A percentile compares a stretch with the other conserved stretches of the same genome.
These are phyloP conservation scores for Gorsachius goisagi DNA, from an alignment of 2,113 vertebrate genomes.

Conservation along the genomic window DNA sequence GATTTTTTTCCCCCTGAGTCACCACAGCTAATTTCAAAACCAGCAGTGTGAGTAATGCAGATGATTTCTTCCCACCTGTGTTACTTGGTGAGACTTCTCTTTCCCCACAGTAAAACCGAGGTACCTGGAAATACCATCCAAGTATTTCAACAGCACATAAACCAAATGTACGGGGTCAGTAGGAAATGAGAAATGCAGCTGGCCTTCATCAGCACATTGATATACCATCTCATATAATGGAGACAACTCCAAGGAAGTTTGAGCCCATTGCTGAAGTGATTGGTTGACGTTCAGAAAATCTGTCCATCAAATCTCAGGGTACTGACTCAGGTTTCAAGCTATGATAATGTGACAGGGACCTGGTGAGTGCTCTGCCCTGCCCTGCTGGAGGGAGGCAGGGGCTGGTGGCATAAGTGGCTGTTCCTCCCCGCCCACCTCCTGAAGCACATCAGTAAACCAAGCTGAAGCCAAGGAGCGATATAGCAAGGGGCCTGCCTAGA, in stretches of 20 bases:
- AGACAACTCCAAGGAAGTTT: background rate
- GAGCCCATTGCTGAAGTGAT: background rate
- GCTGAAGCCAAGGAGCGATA: background rate
- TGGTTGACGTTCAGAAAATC: background rate
- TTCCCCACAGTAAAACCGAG: background rate
- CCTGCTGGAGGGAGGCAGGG: background rate
- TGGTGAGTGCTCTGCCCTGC: background rate
- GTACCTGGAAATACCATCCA: constrained; percentile 5
- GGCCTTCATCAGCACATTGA: background rate
- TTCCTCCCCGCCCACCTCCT: background rate
- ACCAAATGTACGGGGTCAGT: background rate
- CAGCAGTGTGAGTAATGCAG: background rate
- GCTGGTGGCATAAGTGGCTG: background rate
- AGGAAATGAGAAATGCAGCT: background rate
- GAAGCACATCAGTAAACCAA: background rate
- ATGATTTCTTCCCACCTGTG: constrained; percentile 1
- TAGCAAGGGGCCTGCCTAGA: background rate
- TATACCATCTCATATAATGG: background rate
- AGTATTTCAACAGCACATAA: background rate
- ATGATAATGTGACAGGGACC: background rate
- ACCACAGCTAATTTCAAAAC: constrained; percentile 44
- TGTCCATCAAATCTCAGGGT: background rate
- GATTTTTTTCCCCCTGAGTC: background rate
- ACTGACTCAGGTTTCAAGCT: background rate
- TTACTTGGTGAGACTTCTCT: background rate